Evolutionary conservation across 2,797 vertebrate species (phyloP).

Genomic region (Echeneis naucrates): DNA sequence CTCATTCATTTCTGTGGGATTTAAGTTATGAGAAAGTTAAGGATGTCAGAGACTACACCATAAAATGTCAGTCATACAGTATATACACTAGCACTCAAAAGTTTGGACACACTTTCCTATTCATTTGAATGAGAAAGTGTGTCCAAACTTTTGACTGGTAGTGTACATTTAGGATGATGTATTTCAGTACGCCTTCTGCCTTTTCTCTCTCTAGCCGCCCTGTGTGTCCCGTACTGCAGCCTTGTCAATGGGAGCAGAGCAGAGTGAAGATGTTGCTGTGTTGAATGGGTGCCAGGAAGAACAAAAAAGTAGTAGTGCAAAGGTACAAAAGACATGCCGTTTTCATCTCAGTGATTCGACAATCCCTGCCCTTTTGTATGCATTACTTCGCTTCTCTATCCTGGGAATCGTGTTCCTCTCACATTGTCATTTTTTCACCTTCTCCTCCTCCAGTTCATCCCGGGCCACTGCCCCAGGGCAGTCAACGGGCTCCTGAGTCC

Average conservation of each 20-base stretch:
- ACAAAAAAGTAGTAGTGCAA: conserved; percentile 66
- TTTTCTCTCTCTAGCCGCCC: conserved; percentile 76
- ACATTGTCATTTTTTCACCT: not conserved
- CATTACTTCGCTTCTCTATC: not conserved
- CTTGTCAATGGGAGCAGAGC: conserved; percentile 80
- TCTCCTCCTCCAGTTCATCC: conserved; percentile 74
- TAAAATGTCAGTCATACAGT: not conserved
- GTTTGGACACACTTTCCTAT: too few species aligned
- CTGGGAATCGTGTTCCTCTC: not conserved
- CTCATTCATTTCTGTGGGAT: not conserved
- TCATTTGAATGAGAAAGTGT: too few species aligned
- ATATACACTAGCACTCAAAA: too few species aligned
- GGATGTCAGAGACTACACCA: not conserved
- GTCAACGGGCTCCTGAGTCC: conserved; percentile 93
- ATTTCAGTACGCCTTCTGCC: too few species aligned
- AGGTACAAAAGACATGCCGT: conserved; percentile 52
- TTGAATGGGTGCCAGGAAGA: conserved; percentile 88
- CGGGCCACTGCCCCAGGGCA: conserved; percentile 86
- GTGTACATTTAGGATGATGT: too few species aligned
- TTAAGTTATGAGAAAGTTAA: not conserved
- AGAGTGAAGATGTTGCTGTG: conserved; percentile 84
- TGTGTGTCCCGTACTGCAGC: conserved; percentile 85
- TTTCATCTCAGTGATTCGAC: conserved; percentile 17
- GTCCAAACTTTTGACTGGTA: too few species aligned
- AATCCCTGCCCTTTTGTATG: not conserved